Base-by-base conservation (phyloP, 2,797 vertebrate genomes). In the Pristis pectinata region DNA sequence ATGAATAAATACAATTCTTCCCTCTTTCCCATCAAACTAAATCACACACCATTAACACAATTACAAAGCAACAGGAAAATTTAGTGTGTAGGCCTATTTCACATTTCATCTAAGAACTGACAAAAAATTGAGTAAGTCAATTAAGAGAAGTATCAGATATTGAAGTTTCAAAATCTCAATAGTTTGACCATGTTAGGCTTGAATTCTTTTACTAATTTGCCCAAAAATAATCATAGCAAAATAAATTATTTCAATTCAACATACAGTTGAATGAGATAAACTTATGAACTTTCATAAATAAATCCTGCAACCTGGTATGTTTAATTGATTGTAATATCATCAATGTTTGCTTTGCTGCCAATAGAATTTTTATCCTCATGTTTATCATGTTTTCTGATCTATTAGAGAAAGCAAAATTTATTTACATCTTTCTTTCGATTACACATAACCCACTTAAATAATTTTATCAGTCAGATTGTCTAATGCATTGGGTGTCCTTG, bases 401-500 rank as follows among this genome's bases (percentile, higher is more conserved):
- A 80, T 80, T 41, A 79, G 4, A 79, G 6, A 70, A 6, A 30
- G 72, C 72, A 80, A 79, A 80, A 80, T 80, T 80, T 82, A 82
- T 82, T 44, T 82, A 1, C 4, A 19, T 15, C 79, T 53, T 10
- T 83, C 44, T 83, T 53, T 83, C 82, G 44, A 85, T 49, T 11
- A 7, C 53, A 85, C 44, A 53, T 85, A 85, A 85, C 82, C 1
- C 44, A 30, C 30, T 9, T 22, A 53, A 85, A 49, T 22, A 56
- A 85, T 85, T 53, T 49, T 56, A 82, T 83, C 82, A 85, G 24
- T 85, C 82, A 70, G 94, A 94, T 94, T 92, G 89, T 95, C 95
- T 95, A 95, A 96, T 95, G 85, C 91, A 95, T 91, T 92, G 95
- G 95, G 87, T 95, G 95, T 95, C 96, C 95, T 95, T 95, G 96